Base-by-base conservation (phyloP, 2,888 invertebrate genomes). In the Achlya flavicornis region DNA sequence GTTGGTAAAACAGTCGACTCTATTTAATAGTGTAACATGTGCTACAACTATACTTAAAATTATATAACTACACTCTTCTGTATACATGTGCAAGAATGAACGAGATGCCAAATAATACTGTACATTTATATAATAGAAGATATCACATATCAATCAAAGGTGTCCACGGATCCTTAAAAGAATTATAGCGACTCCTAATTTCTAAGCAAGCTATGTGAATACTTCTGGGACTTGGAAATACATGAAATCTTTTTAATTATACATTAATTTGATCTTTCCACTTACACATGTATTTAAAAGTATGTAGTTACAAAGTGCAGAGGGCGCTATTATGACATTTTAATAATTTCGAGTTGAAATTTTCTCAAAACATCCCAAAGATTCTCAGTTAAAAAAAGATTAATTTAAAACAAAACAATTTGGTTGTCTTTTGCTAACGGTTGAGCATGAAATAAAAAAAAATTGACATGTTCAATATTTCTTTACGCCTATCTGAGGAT, bases 401-500 rank as follows among this genome's bases (percentile, higher is more conserved):
- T 35, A 35, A 6, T 35, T 41, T 41, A 7, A 12, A 41, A 12
- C 41, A 41, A 67, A 69, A 73, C 63, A 70, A 66, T 16, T 63
- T 66, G 70, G 67, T 70, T 71, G 76, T 78, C 75, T 78, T 74
- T 79, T 64, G 68, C 63, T 73, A 78, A 78, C 72, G 77, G 74
- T 79, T 81, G 81, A 81, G 81, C 80, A 72, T 72, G 71, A 79
- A 79, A 53, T 53, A 53, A 48, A 26, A 46, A 53, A 64, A 64
- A 62, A 66, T 64, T 53, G 43, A n/a, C 58, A 53, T 19, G 32
- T 58, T 33, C 14, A 35, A 61, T 66, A 67, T 66, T 67, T 61
- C 64, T 71, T 69, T 66, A 68, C 75, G 78, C 76, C 76, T 81
- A 80, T 73, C 66, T 75, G 88, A 89, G 87, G 87, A 86, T 87